A percentile compares a stretch with the other conserved stretches of the same genome.
These are phyloP conservation scores for Formicarius rufipectus DNA, from an alignment of 2,113 vertebrate species.

Conservation along the genomic window DNA sequence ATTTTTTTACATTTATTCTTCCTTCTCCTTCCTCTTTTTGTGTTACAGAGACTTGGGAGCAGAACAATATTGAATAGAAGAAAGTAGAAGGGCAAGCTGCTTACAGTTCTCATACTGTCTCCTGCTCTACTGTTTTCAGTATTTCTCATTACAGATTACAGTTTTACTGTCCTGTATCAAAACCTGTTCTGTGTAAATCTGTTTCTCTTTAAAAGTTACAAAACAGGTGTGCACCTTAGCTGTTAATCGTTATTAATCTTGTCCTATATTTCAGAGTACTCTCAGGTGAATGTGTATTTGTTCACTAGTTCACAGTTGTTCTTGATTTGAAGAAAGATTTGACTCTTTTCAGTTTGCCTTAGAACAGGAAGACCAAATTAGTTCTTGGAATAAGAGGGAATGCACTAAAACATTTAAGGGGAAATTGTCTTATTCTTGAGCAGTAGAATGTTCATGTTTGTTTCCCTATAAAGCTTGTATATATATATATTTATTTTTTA, in stretches of 20 bases:
- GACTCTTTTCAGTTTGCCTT: neutral
- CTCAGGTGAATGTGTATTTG: neutral
- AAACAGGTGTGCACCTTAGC: neutral
- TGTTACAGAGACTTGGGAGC: constrained; percentile 32
- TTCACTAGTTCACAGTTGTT: neutral
- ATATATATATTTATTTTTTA: neutral
- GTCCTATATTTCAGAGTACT: neutral
- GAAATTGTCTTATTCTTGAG: neutral
- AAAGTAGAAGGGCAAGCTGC: constrained; percentile 25
- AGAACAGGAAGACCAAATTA: neutral
- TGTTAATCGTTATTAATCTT: neutral
- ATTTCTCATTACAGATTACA: neutral
- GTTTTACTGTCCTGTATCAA: neutral
- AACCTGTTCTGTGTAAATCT: neutral
- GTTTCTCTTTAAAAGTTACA: neutral
- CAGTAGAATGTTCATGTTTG: neutral
- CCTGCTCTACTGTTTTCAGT: neutral
- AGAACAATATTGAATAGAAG: constrained; percentile 19
- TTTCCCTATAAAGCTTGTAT: neutral
- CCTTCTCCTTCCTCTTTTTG: neutral
- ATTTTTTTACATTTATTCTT: neutral
- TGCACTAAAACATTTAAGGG: neutral
- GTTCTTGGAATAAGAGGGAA: neutral
- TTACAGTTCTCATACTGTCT: neutral
- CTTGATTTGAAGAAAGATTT: neutral